A percentile compares a stretch with the other conserved stretches of the same genome.
Evolutionary conservation across 2,888 invertebrate species (phyloP).

Genomic region (Lepidochitona cinerea): DNA sequence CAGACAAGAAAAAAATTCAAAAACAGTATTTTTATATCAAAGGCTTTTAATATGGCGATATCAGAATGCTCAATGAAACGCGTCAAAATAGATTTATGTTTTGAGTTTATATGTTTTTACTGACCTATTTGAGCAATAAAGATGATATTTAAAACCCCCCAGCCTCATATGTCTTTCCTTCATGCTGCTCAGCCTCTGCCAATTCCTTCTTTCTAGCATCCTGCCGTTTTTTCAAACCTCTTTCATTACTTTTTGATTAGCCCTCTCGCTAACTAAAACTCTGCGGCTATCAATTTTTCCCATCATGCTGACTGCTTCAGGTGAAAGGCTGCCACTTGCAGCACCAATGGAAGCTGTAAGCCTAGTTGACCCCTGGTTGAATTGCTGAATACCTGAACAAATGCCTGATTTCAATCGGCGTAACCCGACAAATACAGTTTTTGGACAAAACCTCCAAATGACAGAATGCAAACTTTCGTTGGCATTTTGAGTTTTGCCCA

Average conservation of each 20-base stretch:
- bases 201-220: not conserved
- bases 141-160: too few species aligned
- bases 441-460: not conserved
- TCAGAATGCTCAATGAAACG: not conserved
- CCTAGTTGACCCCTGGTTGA: not conserved
- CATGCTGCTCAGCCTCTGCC: not conserved
- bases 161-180: not conserved
- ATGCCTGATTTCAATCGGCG: not conserved
- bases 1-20: not conserved
- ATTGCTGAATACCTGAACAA: not conserved
- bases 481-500: not conserved
- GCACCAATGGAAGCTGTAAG: not conserved
- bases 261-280: not conserved
- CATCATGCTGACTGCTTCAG: not conserved
- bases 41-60: not conserved
- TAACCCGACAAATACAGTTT: not conserved
- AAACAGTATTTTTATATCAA: not conserved
- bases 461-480: too few species aligned
- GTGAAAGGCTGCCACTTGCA: not conserved
- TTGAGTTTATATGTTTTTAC: too few species aligned
- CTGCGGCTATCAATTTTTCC: not conserved
- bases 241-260: not conserved
- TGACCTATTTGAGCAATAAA: too few species aligned
- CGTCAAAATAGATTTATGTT: not conserved
- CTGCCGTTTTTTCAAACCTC: not conserved